A percentile compares a stretch with the other conserved stretches of the same genome.
phyloP scores from a whole-genome alignment of 2,113 vertebrate species.

The Smithornis capensis region DNA sequence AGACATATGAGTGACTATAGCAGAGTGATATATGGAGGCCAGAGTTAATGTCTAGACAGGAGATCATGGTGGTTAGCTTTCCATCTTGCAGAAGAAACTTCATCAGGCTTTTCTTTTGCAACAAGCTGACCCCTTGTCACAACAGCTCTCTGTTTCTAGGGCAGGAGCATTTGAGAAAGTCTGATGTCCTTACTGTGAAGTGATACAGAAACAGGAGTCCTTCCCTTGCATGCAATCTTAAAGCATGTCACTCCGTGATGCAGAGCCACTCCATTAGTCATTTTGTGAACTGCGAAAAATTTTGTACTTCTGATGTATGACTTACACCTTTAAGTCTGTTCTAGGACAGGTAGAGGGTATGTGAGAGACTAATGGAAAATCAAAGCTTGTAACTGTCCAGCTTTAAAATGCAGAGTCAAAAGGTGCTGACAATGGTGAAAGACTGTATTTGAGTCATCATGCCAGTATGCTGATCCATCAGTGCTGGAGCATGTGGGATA shows the following conservation, averaged over 20 bases:
- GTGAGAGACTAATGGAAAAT: not conserved
- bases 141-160: not conserved
- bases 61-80: not conserved
- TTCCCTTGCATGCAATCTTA: not conserved
- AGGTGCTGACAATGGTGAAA: slow-evolving; percentile 20
- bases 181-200: not conserved
- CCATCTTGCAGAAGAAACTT: not conserved
- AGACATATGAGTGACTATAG: not conserved
- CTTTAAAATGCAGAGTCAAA: slow-evolving; percentile 41
- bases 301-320: not conserved
- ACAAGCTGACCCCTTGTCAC: not conserved
- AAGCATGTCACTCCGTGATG: not conserved
- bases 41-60: not conserved
- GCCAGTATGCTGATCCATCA: slow-evolving; percentile 31
- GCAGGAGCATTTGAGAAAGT: not conserved
- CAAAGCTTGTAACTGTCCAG: not conserved
- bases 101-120: not conserved
- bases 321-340: not conserved
- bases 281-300: not conserved
- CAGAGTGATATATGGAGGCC: not conserved
- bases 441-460: not conserved
- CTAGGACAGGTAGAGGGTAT: not conserved
- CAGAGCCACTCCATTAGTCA: not conserved
- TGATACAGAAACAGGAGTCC: not conserved
- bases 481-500: not conserved